Base-by-base conservation (phyloP, 2,888 invertebrate species). In the Microctonus brassicae region DNA sequence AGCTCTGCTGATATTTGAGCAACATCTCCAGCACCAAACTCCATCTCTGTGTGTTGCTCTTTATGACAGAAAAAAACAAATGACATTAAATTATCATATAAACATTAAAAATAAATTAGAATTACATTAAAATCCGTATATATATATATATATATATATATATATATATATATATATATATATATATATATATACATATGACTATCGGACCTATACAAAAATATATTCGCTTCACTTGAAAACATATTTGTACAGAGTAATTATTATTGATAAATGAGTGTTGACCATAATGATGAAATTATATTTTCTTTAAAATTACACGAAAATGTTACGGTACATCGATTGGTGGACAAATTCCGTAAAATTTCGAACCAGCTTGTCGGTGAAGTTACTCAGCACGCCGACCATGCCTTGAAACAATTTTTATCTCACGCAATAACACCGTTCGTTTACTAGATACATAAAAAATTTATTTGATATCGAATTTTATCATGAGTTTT, bases 1-100 rank as follows among this genome's bases (percentile, higher is more conserved):
- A 96, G 89, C 86, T 95, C 95, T 70, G 93, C 93, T 75, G 94
- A 94, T 83, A 93, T 89, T 77, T 92, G 91, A 76, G 90, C 89
- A 76, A 93, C 92, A 85, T 93, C 92, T 71, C 90, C 90, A 55
- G 89, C 90, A 75, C 90, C 90, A 87, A 90, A 85, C 77, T 87
- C 87, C 87, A 87, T 87, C 68, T 72, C 73, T 72, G 67, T 47
- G 64, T 58, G 22, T 20, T 53, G 20, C 26, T 20, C 4, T 58
- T n/a, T 47, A 1, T 6, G 9, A 20, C 6, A 47, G 9, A 7
- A 17, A 17, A 47, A 47, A 10, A 47, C 7, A 47, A n/a, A 2
- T 13, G n/a, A n/a, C n/a, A n/a, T 11, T 3, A 13, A 17, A 33
- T 20, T 13, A 11, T 29, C 9, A 17, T n/a, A 58, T 5, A 24